These are phyloP conservation scores for Rhamnusium bicolor DNA, from an alignment of 2,888 invertebrate species.

Conservation along the genomic window DNA sequence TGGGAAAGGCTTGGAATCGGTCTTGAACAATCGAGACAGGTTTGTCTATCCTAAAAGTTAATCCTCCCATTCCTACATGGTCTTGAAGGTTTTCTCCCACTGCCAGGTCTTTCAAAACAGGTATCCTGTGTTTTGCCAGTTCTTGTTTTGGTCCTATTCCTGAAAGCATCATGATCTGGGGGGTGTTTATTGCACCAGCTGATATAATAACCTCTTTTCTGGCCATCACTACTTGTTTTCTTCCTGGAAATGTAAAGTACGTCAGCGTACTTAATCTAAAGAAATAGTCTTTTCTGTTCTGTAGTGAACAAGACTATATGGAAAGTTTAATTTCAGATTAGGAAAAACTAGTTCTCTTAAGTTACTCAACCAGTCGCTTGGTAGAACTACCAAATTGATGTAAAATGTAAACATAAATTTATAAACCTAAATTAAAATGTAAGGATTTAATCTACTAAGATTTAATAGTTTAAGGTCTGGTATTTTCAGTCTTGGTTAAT, in stretches of 20 bases:
- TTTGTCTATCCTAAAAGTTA: slow-evolving; percentile 84
- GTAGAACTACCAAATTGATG: too few species aligned
- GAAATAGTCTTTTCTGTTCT: too few species aligned
- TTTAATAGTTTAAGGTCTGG: too few species aligned
- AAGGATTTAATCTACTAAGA: too few species aligned
- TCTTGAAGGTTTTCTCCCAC: slow-evolving; percentile 91
- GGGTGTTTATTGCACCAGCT: slow-evolving; percentile 93
- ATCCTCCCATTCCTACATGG: slow-evolving; percentile 89
- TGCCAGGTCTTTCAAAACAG: slow-evolving; percentile 82
- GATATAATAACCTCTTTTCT: slow-evolving; percentile 89
- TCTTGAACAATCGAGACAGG: slow-evolving; percentile 86
- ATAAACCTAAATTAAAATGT: too few species aligned
- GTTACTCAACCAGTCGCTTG: too few species aligned
- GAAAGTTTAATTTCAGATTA: too few species aligned
- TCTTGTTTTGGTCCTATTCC: slow-evolving; percentile 80
- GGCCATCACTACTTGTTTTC: slow-evolving; percentile 80
- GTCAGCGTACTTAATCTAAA: too few species aligned
- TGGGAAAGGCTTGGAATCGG: slow-evolving; percentile 76
- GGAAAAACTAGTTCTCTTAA: too few species aligned
- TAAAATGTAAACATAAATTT: too few species aligned
- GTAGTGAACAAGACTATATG: too few species aligned
- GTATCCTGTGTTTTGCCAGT: slow-evolving; percentile 80
- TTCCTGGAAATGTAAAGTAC: slow-evolving; percentile 64
- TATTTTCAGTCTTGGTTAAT: too few species aligned
- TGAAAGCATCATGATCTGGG: slow-evolving; percentile 93